A percentile compares a stretch with the other conserved stretches of the same genome.
Conservation (phyloP, 2,113 vertebrate genomes). For the Hemiscyllium ocellatum region DNA sequence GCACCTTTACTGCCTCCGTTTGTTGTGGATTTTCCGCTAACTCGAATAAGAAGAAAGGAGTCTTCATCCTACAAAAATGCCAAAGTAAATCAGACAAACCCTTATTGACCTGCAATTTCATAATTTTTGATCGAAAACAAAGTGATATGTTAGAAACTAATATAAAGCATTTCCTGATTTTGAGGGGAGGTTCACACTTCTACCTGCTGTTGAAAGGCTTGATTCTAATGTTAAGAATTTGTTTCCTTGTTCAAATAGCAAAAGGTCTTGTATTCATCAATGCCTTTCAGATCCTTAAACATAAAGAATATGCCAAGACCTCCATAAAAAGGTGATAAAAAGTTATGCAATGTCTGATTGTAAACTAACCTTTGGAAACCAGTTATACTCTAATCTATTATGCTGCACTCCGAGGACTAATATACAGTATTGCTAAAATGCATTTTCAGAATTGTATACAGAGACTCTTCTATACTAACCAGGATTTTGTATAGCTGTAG, state of each 20-base stretch:
- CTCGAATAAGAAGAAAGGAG: slow-evolving; percentile 90
- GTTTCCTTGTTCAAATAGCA: neutral
- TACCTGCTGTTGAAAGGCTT: neutral
- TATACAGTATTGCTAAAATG: too few relatives aligned
- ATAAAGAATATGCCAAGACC: too few relatives aligned
- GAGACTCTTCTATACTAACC: neutral
- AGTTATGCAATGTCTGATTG: too few relatives aligned
- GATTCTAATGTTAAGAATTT: neutral
- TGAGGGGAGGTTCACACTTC: neutral
- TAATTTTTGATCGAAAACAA: slow-evolving; percentile 35
- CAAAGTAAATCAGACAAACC: slow-evolving; percentile 48
- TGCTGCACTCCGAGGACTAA: too few relatives aligned
- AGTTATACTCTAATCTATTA: too few relatives aligned
- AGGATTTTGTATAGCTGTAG: neutral
- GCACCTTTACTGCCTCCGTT: slow-evolving; percentile 57
- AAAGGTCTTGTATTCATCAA: neutral
- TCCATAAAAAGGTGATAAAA: too few relatives aligned
- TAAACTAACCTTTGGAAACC: too few relatives aligned
- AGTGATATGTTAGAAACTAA: neutral
- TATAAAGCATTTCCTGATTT: neutral
- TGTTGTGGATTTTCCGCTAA: slow-evolving; percentile 68
- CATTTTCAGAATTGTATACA: neutral
- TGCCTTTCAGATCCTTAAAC: neutral
- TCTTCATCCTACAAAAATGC: slow-evolving; percentile 79
- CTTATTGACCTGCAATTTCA: slow-evolving; percentile 11